A percentile compares a stretch with the other conserved stretches of the same genome.
Conservation (phyloP, 2,113 vertebrate species). For the western clawed frog (Xenopus tropicalis) region DNA sequence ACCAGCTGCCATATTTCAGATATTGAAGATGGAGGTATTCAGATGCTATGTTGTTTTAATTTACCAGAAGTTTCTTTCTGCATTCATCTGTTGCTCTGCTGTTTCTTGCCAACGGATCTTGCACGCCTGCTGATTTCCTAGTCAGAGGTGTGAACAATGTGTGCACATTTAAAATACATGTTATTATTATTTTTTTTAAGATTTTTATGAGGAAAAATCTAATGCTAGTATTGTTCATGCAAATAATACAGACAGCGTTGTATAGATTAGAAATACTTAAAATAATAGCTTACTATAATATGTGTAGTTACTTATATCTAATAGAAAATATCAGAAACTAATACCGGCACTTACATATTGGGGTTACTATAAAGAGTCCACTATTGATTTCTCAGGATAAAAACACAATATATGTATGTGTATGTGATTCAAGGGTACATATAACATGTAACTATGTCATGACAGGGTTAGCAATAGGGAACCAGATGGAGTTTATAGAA, state of each 20-base stretch:
- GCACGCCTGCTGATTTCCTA: constrained; percentile 4
- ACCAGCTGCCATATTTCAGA: constrained; percentile 10
- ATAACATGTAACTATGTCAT: too few relatives aligned
- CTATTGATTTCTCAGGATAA: too few relatives aligned
- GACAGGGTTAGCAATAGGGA: too few relatives aligned
- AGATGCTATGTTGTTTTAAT: neutral
- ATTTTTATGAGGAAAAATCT: neutral
- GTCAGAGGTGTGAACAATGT: neutral
- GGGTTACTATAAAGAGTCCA: too few relatives aligned
- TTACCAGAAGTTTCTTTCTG: neutral
- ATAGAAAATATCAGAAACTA: too few relatives aligned
- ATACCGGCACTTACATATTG: too few relatives aligned
- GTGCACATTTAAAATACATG: neutral
- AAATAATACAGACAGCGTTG: neutral
- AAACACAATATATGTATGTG: too few relatives aligned
- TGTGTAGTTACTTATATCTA: too few relatives aligned
- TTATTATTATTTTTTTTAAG: neutral
- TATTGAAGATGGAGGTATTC: neutral
- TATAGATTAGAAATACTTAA: neutral
- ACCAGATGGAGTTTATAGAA: too few relatives aligned
- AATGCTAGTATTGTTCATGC: neutral
- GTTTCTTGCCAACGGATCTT: neutral
- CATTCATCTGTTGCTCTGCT: constrained; percentile 1
- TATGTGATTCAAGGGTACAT: too few relatives aligned
- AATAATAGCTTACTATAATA: too few relatives aligned